Base-by-base conservation (phyloP, 2,888 invertebrate species). In the Diarsia mendica region DNA sequence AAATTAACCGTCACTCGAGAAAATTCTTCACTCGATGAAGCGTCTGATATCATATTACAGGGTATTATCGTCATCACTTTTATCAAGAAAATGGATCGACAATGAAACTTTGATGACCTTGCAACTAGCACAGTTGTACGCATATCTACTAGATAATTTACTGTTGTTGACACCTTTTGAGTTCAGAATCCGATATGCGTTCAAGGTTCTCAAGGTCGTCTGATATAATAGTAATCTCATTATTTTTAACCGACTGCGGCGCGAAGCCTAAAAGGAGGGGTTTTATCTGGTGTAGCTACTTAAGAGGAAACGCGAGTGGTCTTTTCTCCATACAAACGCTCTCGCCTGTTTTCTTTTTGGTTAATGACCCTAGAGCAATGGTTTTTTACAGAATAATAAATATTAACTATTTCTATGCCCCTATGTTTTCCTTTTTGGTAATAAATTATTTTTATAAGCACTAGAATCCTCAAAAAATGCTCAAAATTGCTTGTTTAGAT, bases 161-260 rank as follows among this genome's bases (percentile, higher is more conserved):
- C 13, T n/a, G 44, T 15, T 44, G 63, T 63, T 63, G n/a, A 63
- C 13, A 15, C 20, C 39, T n/a, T 63, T 44, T 44, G 61, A 61
- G 61, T 39, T 61, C 61, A 39, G n/a, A 1, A n/a, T 44, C n/a
- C 13, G 61, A 63, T 63, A 63, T 44, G 61, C 61, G 61, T n/a
- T 63, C 63, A 63, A 63, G 63, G 63, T 44, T 44, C 44, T 63
- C 44, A 63, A 63, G 63, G 63, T n/a, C 44, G 44, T 20, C 2
- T n/a, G 11, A 39, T 39, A 39, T 61, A 63, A n/a, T n/a, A 63
- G 44, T 44, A n/a, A 3, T n/a, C 39, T 33, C 20, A 39, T 61
- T 39, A 5, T 20, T 20, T 2, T 61, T 61, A 33, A 0, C 39
- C 39, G 6, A 39, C 39, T 8, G 39, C 8, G 6, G 39, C 8